These are phyloP conservation scores for Microctonus aethiopoides DNA, from an alignment of 2,888 invertebrate species.

Conservation along the genomic window DNA sequence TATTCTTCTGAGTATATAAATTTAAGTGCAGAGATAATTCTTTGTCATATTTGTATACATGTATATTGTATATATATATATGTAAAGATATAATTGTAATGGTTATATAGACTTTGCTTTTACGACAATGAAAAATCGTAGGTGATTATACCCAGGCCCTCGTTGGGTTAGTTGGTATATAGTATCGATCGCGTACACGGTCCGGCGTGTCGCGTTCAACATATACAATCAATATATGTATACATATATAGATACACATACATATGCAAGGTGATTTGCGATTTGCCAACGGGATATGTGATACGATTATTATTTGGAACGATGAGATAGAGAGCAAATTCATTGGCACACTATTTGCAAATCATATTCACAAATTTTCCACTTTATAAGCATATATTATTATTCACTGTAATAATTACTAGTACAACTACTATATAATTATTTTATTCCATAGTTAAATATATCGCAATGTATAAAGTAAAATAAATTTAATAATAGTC, in stretches of 20 bases:
- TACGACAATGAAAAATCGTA: constrained; percentile 43
- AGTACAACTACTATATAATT: no score
- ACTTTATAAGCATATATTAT: background rate
- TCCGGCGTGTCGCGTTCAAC: constrained; percentile 33
- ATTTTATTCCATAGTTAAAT: no score
- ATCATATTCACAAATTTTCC: background rate
- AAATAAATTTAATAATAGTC: no score
- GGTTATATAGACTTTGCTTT: constrained; percentile 9
- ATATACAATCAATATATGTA: constrained; percentile 16
- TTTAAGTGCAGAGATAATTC: background rate
- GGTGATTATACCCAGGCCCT: constrained; percentile 43
- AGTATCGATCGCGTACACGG: constrained; percentile 34
- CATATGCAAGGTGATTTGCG: constrained; percentile 43
- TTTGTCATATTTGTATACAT: no score
- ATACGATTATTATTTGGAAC: constrained; percentile 42
- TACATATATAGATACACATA: background rate
- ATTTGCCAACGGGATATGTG: constrained; percentile 41
- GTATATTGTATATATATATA: no score
- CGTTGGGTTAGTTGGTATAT: constrained; percentile 36
- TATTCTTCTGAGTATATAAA: no score
- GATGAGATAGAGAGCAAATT: background rate
- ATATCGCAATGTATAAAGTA: no score
- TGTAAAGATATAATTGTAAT: no score
- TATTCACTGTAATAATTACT: background rate
- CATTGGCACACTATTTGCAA: background rate